These are phyloP conservation scores for Clunio marinus DNA, from an alignment of 2,888 invertebrate genomes.

Conservation along the genomic window DNA sequence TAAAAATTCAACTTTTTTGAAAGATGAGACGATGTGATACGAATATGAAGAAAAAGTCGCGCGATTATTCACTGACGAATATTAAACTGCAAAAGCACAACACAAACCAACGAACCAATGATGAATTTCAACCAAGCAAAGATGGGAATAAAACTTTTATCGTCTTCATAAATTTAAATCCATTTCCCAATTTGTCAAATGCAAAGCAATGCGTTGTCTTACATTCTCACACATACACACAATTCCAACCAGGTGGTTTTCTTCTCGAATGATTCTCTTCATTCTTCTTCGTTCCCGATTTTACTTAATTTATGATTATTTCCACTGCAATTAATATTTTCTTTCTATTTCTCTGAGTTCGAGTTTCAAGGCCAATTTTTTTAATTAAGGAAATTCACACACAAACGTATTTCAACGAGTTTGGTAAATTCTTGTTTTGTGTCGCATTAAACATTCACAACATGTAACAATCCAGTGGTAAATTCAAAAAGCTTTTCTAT, in stretches of 20 bases:
- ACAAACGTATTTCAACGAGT: not conserved
- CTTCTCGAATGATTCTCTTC: not conserved
- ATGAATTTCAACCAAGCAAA: not conserved
- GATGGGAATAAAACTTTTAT: not conserved
- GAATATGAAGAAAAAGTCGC: no score
- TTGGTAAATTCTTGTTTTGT: not conserved
- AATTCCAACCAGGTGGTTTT: conserved; percentile 39
- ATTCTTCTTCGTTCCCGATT: not conserved
- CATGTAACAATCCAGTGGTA: no score
- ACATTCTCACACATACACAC: no score
- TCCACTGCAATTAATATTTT: conserved; percentile 19
- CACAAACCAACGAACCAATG: not conserved
- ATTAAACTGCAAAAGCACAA: conserved; percentile 19
- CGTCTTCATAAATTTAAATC: not conserved
- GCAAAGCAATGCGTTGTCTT: not conserved
- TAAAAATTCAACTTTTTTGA: conserved; percentile 24
- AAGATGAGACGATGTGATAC: not conserved
- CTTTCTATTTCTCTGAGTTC: not conserved
- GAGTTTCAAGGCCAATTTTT: conserved; percentile 37
- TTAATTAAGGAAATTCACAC: conserved; percentile 36
- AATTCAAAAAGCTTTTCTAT: no score
- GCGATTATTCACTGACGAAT: conserved; percentile 25
- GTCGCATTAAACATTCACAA: no score
- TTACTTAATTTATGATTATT: not conserved
- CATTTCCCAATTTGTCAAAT: conserved; percentile 38